Conservation (phyloP, 1,140 invertebrate genomes). For the Tetramorium parvispinum region DNA sequence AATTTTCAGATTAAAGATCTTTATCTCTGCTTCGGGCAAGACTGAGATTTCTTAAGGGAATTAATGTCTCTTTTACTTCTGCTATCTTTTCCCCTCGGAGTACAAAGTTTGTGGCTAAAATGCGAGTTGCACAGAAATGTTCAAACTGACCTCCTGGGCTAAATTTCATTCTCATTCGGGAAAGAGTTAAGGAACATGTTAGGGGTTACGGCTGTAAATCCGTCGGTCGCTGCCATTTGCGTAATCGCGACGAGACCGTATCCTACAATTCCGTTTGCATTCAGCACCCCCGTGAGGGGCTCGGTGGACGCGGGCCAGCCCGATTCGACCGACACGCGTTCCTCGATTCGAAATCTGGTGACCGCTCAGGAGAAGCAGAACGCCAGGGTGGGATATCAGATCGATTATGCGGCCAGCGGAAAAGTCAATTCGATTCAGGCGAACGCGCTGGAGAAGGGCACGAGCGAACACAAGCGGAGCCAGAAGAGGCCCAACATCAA, state of each 20-base stretch:
- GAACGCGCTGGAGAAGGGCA: constrained; percentile 35
- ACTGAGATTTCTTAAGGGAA: constrained; percentile 4
- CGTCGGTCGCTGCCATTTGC: background rate
- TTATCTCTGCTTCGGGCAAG: background rate
- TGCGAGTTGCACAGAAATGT: background rate
- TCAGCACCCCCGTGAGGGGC: constrained; percentile 83
- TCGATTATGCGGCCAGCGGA: constrained; percentile 3
- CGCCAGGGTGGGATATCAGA: constrained; percentile 59
- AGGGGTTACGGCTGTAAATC: background rate
- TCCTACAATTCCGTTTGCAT: background rate
- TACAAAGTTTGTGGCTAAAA: constrained; percentile 3
- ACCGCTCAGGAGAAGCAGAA: constrained; percentile 75
- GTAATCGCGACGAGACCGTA: background rate
- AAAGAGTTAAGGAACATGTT: background rate
- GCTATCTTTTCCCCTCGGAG: background rate
- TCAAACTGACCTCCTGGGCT: background rate
- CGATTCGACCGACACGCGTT: constrained; percentile 76
- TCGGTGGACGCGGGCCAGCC: constrained; percentile 84
- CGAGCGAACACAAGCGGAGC: constrained; percentile 52
- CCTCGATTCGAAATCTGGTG: constrained; percentile 74
- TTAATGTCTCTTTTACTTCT: background rate
- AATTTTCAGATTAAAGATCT: constrained; percentile 25
- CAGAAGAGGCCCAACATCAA: constrained; percentile 86
- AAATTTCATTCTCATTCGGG: background rate
- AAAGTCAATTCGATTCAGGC: constrained; percentile 69